A percentile compares a stretch with the other conserved stretches of the same genome.
phyloP scores from a whole-genome alignment of 2,113 vertebrate genomes.

The Candoia aspera region DNA sequence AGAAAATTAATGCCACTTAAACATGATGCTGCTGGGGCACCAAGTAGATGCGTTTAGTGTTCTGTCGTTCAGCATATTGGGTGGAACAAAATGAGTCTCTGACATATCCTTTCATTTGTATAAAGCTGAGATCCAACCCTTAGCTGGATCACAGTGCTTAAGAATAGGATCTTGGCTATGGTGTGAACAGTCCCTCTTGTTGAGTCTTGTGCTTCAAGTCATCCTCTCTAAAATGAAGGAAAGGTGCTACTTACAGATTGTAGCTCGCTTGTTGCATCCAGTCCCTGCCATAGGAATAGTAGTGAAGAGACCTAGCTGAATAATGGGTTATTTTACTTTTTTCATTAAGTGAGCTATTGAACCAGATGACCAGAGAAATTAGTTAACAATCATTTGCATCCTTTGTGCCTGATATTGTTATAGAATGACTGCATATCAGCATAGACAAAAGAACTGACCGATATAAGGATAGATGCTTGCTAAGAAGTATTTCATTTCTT shows the following conservation, averaged over 20 bases:
- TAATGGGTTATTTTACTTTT: neutral
- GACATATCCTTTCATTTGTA: rapidly evolving
- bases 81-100: neutral
- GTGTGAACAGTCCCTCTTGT: neutral
- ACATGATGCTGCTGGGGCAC: neutral
- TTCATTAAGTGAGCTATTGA: neutral
- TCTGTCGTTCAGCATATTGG: neutral
- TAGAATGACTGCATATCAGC: slow-evolving; percentile 48
- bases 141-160: neutral
- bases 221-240: neutral
- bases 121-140: neutral
- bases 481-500: neutral
- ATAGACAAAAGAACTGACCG: slow-evolving; percentile 36
- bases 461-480: slow-evolving; percentile 25
- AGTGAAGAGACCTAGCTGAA: neutral
- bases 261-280: neutral
- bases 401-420: neutral
- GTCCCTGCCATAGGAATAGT: neutral
- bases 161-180: slow-evolving; percentile 4
- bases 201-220: neutral
- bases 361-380: neutral
- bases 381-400: neutral
- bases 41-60: neutral
- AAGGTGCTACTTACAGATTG: neutral
- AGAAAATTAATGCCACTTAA: neutral